Evolutionary conservation across 2,113 vertebrate genomes (phyloP).

Genomic region (Tragulus kanchil): DNA sequence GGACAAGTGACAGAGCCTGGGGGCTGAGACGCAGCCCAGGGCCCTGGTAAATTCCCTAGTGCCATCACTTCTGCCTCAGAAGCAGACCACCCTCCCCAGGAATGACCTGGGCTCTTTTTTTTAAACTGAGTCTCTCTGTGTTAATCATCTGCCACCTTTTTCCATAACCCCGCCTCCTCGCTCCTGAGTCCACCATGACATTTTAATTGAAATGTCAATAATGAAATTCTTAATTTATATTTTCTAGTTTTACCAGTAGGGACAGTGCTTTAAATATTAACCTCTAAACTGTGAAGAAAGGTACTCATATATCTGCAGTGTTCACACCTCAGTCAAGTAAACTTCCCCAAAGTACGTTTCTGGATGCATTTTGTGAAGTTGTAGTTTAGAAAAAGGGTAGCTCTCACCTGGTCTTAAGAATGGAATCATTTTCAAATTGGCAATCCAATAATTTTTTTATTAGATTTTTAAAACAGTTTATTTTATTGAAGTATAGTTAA

Average conservation of each 20-base stretch:
- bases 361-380: background rate
- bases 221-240: background rate
- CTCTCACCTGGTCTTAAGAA: background rate
- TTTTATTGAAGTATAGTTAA: no score
- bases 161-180: background rate
- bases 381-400: conserved; percentile 34
- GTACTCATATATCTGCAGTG: background rate
- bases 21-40: background rate
- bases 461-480: no score
- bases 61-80: background rate
- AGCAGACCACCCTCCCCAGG: background rate
- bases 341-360: background rate
- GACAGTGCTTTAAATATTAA: background rate
- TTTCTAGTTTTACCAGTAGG: conserved; percentile 31
- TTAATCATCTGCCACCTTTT: background rate
- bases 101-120: background rate
- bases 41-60: background rate
- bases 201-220: conserved; percentile 24
- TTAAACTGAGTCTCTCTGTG: background rate
- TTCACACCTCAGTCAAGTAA: background rate
- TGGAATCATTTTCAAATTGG: background rate
- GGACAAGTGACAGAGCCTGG: background rate
- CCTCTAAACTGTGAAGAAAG: background rate
- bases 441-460: background rate
- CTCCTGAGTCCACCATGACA: background rate